phyloP scores from a whole-genome alignment of 2,888 invertebrate genomes.

The Drosophila macrospina region DNA sequence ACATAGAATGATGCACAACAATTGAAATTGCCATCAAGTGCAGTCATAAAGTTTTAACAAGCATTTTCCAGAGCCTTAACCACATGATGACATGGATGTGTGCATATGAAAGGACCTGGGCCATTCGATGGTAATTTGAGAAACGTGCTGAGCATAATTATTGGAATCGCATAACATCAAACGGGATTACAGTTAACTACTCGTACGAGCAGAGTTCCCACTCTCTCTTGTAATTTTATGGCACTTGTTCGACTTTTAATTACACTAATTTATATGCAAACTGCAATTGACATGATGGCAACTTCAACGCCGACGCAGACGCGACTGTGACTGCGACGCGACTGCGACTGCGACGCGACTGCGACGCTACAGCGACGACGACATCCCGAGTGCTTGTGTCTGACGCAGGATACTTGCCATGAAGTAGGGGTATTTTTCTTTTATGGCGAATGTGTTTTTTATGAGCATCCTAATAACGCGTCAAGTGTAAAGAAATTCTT shows the following conservation, averaged over 20 bases:
- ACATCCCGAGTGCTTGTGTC: neutral
- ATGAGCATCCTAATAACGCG: conserved; percentile 27
- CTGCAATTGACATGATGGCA: conserved; percentile 54
- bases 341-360: too few relatives aligned
- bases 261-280: conserved; percentile 66
- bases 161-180: conserved; percentile 42
- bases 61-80: neutral
- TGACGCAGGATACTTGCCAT: neutral
- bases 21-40: conserved; percentile 29
- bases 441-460: conserved; percentile 32
- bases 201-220: conserved; percentile 30
- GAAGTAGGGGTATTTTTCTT: conserved; percentile 1
- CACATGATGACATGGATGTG: neutral
- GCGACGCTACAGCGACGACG: too few relatives aligned
- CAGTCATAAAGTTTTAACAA: conserved; percentile 39
- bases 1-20: neutral
- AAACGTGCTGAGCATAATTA: conserved; percentile 40
- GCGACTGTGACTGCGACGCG: too few relatives aligned
- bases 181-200: conserved; percentile 15
- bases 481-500: conserved; percentile 16
- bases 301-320: neutral
- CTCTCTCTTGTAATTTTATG: conserved; percentile 40
- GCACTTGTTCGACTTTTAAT: conserved; percentile 66
- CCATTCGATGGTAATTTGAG: neutral
- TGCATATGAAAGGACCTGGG: neutral